Evolutionary conservation across 30 jellyfish, hydroid and myxozoan species (phyloP).

Genomic region (Phacellophora camtschatica): DNA sequence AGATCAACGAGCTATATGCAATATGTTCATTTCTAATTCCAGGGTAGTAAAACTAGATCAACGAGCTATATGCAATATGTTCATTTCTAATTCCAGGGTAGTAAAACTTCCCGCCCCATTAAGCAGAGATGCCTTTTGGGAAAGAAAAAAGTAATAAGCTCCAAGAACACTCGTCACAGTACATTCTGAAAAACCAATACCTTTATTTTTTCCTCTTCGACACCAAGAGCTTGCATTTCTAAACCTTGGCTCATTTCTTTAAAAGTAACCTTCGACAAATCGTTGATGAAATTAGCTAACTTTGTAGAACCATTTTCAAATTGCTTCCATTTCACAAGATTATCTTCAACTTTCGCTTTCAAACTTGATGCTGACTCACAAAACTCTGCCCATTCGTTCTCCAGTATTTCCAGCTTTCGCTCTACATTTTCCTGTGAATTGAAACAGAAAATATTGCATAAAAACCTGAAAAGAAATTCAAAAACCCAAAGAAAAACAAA

Average conservation of each 20-base stretch:
- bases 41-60: no score
- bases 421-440: conserved; percentile 21
- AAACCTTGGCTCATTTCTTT: not conserved
- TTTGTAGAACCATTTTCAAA: conserved; percentile 26
- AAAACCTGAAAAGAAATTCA: not conserved
- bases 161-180: no score
- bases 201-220: conserved; percentile 22
- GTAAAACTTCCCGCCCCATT: no score
- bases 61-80: no score
- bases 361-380: conserved; percentile 45
- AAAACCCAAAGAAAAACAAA: not conserved
- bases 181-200: not conserved
- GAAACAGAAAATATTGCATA: no score
- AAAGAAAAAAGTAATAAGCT: no score
- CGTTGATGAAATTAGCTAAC: conserved; percentile 10
- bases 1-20: no score
- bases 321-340: conserved; percentile 41
- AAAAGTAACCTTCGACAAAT: not conserved
- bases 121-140: no score
- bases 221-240: conserved; percentile 6
- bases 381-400: conserved; percentile 68
- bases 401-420: conserved; percentile 42
- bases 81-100: no score
- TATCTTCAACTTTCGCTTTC: conserved; percentile 37
- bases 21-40: no score